Evolutionary conservation across 2,888 invertebrate species (phyloP).

Genomic region (Biston betularia): DNA sequence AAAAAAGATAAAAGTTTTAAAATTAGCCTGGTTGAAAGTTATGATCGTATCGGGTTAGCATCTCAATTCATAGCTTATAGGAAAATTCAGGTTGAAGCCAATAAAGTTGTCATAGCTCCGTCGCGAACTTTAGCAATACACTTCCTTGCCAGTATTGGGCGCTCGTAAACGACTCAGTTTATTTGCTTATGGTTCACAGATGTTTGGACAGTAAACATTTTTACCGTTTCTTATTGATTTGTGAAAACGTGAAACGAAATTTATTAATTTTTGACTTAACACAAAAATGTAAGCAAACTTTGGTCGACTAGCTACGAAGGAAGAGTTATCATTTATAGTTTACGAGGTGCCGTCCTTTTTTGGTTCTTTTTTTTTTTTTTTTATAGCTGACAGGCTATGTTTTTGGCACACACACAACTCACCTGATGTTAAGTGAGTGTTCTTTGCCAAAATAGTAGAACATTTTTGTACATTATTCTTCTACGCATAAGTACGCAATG

Average conservation of each 20-base stretch:
- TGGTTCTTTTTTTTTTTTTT: too few species aligned
- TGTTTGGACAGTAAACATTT: conserved; percentile 39
- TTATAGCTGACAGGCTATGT: too few species aligned
- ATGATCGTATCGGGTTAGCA: conserved; percentile 35
- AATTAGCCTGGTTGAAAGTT: conserved; percentile 31
- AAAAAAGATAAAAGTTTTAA: conserved; percentile 28
- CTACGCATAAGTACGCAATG: too few species aligned
- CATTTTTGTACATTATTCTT: too few species aligned
- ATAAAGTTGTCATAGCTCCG: conserved; percentile 45
- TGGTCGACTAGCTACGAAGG: too few species aligned
- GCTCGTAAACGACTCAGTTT: conserved; percentile 45
- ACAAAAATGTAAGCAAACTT: too few species aligned
- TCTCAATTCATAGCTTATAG: conserved; percentile 43
- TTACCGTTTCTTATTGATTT: conserved; percentile 39
- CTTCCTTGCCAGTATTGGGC: conserved; percentile 38
- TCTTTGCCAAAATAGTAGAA: too few species aligned
- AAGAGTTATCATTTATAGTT: too few species aligned
- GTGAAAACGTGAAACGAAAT: conserved; percentile 21
- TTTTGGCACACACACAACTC: too few species aligned
- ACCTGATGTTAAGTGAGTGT: too few species aligned
- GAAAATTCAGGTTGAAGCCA: conserved; percentile 43
- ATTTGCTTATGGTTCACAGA: conserved; percentile 41
- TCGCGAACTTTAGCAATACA: conserved; percentile 46
- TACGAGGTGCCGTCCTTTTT: too few species aligned
- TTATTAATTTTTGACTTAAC: background rate